Conservation (phyloP, 2,888 invertebrate genomes). For the Gryllus longicercus region DNA sequence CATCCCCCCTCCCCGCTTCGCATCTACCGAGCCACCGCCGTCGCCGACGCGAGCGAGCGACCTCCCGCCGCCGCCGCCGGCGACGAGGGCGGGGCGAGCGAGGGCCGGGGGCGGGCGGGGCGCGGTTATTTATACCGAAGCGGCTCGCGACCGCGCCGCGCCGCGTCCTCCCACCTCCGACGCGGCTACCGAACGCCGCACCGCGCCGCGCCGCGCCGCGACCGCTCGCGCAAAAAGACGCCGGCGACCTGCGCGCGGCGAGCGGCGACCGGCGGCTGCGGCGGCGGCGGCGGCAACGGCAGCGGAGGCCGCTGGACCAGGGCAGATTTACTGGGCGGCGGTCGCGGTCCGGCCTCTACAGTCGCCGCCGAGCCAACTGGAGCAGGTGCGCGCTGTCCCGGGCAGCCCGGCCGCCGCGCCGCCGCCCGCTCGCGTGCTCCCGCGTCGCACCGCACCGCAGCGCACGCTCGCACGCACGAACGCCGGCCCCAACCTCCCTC, state of each 20-base stretch:
- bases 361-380: constrained; percentile 32
- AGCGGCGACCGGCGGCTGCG: neutral
- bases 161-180: neutral
- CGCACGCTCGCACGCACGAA: no score
- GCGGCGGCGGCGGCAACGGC: constrained; percentile 37
- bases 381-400: neutral
- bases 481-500: no score
- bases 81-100: no score
- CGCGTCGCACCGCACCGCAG: neutral
- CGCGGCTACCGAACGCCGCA: neutral
- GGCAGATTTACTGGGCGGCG: constrained; percentile 46
- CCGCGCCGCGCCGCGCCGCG: neutral
- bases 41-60: no score
- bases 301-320: no score
- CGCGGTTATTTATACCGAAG: neutral
- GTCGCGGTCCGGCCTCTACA: constrained; percentile 44
- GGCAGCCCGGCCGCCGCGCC: neutral
- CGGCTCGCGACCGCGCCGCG: neutral
- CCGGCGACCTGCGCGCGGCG: neutral
- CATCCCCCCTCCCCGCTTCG: no score
- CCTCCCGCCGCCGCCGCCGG: no score
- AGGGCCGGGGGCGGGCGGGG: neutral
- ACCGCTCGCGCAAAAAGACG: neutral
- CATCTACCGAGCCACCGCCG: no score
- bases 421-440: neutral